Evolutionary conservation across 2,113 vertebrate species (phyloP), one percentile per base, ranked within the genome.

Genomic region (Hippocampus guttulatus): DNA sequence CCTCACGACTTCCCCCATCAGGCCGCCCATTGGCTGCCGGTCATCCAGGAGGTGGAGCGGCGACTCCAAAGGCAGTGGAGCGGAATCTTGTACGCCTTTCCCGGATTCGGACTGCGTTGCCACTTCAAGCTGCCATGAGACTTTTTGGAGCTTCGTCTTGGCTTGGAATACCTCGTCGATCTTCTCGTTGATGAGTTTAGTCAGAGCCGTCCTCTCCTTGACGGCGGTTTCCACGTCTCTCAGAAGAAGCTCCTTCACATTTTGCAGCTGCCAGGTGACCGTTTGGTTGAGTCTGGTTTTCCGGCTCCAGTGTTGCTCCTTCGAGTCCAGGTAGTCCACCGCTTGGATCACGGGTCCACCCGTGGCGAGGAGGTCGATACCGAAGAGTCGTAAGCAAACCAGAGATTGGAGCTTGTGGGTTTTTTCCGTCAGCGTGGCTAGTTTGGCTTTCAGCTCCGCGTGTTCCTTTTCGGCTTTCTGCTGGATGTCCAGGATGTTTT

Each of bases 241-340:
- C 15, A 47, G 64, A 23, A 65, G 64, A 65, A 65, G 64, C 64
- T 65, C 64, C 23, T 65, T 65, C 11, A 65, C 64, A 8, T 65
- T 65, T 47, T 65, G 64, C 7, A 65, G 64, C 41, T 65, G 64
- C 43, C 64, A 65, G n/a, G 14, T 27, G 43, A 65, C 23, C 5
- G 64, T 65, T 23, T 65, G 64, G 64, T 65, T 65, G 43, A 65
- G 64, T 27, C 64, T 65, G 41, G 64, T 65, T 6, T 45, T 47
- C 14, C 43, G 64, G 43, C 64, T 65, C 64, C 64, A 65, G 43
- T 65, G 64, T 9, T 65, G 41, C 14, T 16, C 25, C 57, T 61
- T 18, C 7, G 12, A 58, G 16, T 18, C 40, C 2, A 3, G 11
- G 20, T 64, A 45, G 38, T 45, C 62, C 62, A 8, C 62, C 21